Evolutionary conservation across 2,797 vertebrate genomes (phyloP).

Genomic region (Carduelis carduelis): DNA sequence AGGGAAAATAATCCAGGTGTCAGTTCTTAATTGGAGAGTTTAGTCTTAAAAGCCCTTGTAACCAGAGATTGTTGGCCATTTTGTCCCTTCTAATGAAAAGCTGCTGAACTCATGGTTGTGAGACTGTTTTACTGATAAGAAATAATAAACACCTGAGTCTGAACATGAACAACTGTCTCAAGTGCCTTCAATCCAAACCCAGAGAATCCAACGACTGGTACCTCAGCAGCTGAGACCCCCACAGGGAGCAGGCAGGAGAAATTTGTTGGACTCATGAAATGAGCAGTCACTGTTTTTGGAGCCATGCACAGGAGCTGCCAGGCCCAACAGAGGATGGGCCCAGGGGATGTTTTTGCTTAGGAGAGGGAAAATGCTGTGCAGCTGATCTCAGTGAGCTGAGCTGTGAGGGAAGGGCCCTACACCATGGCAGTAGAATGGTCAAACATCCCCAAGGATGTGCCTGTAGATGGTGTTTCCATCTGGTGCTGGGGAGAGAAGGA

Average conservation of each 20-base stretch:
- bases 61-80: too few relatives aligned
- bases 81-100: too few relatives aligned
- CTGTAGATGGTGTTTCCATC: background rate
- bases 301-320: accelerated
- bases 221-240: too few relatives aligned
- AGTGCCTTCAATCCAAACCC: too few relatives aligned
- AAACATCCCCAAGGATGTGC: background rate
- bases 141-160: too few relatives aligned
- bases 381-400: background rate
- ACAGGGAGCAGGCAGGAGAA: background rate
- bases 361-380: background rate
- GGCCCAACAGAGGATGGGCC: background rate
- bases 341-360: background rate
- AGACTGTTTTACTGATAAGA: too few relatives aligned
- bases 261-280: background rate
- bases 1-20: too few relatives aligned
- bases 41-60: too few relatives aligned
- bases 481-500: background rate
- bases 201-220: too few relatives aligned
- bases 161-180: too few relatives aligned
- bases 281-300: background rate
- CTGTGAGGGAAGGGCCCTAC: accelerated
- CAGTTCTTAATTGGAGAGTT: too few relatives aligned
- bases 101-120: too few relatives aligned
- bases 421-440: background rate